These are phyloP conservation scores for Latrodectus hesperus DNA, from an alignment of 2,888 invertebrate species.

Conservation along the genomic window DNA sequence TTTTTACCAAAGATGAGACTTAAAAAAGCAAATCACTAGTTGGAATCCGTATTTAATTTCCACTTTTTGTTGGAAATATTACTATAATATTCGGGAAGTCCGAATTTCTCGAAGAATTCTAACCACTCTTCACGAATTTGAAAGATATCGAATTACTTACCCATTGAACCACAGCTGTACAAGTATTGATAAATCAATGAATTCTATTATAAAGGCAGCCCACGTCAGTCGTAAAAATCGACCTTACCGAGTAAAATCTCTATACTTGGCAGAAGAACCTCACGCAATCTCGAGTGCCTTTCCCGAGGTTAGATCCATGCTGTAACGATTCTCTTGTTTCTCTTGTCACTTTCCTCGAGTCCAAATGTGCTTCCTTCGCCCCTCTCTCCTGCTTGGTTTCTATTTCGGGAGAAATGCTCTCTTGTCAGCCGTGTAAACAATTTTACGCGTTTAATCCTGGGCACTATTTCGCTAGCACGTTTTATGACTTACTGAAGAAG, in stretches of 20 bases:
- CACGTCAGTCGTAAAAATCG: constrained; percentile 26
- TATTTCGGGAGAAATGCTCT: background rate
- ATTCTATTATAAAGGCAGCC: constrained; percentile 2
- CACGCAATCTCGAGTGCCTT: background rate
- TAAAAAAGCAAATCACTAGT: background rate
- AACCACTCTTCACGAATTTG: background rate
- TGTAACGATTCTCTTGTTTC: background rate
- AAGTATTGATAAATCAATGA: constrained; percentile 41
- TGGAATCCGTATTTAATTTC: background rate
- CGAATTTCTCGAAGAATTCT: background rate
- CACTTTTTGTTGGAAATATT: background rate
- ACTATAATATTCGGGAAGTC: background rate
- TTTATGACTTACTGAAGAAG: no score
- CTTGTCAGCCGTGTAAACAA: background rate
- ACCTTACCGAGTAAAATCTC: background rate
- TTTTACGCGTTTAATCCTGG: background rate
- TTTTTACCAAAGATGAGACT: background rate
- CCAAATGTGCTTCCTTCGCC: background rate
- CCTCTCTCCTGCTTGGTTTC: constrained; percentile 2
- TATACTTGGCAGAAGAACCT: background rate
- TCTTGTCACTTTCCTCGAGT: constrained; percentile 10
- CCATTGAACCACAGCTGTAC: background rate
- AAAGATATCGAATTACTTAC: background rate
- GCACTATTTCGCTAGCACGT: background rate
- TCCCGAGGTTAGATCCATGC: background rate